Percentiles rank a stretch among this genome's conserved stretches.
Evolutionary conservation across 2,113 vertebrate genomes (phyloP).

Genomic region (Daboia siamensis): DNA sequence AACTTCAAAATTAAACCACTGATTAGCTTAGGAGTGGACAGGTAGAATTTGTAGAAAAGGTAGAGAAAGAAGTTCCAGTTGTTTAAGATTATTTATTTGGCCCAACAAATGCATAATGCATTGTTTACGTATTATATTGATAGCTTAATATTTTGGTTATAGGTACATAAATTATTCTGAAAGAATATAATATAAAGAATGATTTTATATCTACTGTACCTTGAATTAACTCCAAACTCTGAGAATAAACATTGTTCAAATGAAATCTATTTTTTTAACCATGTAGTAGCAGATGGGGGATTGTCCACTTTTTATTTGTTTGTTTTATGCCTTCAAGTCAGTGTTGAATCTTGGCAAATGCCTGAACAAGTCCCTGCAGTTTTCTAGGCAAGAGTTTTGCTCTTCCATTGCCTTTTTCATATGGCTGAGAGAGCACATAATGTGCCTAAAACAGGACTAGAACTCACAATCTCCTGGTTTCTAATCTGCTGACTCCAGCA

Average conservation of each 20-base stretch:
- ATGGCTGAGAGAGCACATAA: background rate
- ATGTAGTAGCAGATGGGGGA: background rate
- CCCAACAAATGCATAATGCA: background rate
- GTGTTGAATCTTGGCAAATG: too few species aligned
- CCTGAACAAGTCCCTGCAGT: too few species aligned
- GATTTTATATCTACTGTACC: background rate
- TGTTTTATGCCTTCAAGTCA: too few species aligned
- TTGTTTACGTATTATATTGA: too few species aligned
- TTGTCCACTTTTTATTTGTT: background rate
- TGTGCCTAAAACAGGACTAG: background rate
- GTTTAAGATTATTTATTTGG: background rate
- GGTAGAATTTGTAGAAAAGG: background rate
- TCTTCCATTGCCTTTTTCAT: too few species aligned
- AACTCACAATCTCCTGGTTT: background rate
- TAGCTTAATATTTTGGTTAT: background rate
- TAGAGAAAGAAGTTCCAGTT: background rate
- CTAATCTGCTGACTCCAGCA: too few species aligned
- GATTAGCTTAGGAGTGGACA: background rate
- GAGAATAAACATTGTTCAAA: background rate
- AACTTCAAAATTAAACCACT: background rate
- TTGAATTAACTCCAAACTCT: conserved; percentile 1
- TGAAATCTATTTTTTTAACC: background rate
- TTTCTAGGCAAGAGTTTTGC: too few species aligned
- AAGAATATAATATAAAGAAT: background rate
- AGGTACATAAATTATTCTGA: background rate